Conservation (phyloP, 2,888 invertebrate species). For the Drosophila paracracens region DNA sequence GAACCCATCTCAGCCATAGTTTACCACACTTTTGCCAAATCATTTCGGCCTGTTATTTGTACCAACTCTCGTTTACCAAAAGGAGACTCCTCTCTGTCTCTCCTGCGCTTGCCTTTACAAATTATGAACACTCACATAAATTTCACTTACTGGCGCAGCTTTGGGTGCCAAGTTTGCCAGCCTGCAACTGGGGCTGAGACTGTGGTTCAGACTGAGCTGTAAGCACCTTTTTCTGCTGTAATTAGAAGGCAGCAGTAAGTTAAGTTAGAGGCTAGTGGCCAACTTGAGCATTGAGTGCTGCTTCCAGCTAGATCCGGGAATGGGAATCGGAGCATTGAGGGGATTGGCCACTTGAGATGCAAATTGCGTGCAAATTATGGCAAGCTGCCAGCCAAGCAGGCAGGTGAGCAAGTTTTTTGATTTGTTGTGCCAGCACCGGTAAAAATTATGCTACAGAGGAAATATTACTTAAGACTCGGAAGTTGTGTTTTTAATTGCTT, state of each 20-base stretch:
- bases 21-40: conserved; percentile 35
- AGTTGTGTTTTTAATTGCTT: conserved; percentile 70
- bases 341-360: conserved; percentile 90
- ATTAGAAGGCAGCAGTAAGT: conserved; percentile 70
- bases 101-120: conserved; percentile 55
- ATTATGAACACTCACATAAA: conserved; percentile 77
- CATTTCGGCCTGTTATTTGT: conserved; percentile 53
- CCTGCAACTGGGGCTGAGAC: conserved; percentile 24
- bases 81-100: conserved; percentile 5
- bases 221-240: conserved; percentile 69
- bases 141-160: conserved; percentile 61
- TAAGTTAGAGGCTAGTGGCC: conserved; percentile 51
- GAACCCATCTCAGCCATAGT: conserved; percentile 52
- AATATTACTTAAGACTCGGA: conserved; percentile 60
- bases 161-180: conserved; percentile 54
- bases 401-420: conserved; percentile 66
- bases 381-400: conserved; percentile 82
- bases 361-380: conserved; percentile 85
- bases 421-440: conserved; percentile 42
- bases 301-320: conserved; percentile 9
- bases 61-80: conserved; percentile 18
- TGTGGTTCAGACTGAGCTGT: conserved; percentile 44
- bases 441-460: conserved; percentile 46
- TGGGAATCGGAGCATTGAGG: not conserved
- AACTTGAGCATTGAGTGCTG: conserved; percentile 56